Base-by-base conservation (phyloP, 2,888 invertebrate genomes). In the Ichneumon xanthorius region DNA sequence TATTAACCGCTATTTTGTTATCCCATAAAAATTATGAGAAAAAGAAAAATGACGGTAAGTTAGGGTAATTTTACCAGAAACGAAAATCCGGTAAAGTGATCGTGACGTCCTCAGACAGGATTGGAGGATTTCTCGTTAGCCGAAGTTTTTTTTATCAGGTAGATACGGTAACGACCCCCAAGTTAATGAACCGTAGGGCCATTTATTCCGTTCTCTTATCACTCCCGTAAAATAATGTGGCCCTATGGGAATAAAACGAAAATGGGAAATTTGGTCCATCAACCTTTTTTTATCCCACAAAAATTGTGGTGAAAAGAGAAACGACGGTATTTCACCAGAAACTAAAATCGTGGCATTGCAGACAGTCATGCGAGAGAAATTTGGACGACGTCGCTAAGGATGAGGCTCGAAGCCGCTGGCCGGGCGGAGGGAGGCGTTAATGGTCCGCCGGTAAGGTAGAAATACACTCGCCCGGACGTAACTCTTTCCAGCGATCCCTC, bases 401-500 rank as follows among this genome's bases (percentile, higher is more conserved):
- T 5, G 16, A 45, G 45, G 16, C 1, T 45, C 14, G 14, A 1
- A 45, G 14, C 11, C 45, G 45, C 45, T 16, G 16, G 16, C 45
- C 45, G 16, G 3, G 45, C 45, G 1, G 16, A 45, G 45, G 4
- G 45, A 4, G 16, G 16, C 45, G 45, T 45, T 45, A 45, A 45
- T 45, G 45, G 45, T 26, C 9, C 58, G 26, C 22, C 61, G 26
- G 16, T 63, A 63, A 33, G 16, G 61, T 63, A 33, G 16, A 63
- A 58, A 78, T 71, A 72, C 58, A 73, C 71, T 81, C 73, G 63
- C 68, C 67, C 45, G 63, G 75, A 58, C 80, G 84, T 87, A 84
- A 86, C 82, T 87, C 86, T 82, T 82, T 86, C 78, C 16, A 80
- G 80, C 80, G 83, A 84, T 82, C 68, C 78, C 79, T 82, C 84